Percentiles rank a stretch among this genome's conserved stretches.
Conservation (phyloP, 2,888 invertebrate genomes). For the Augiades crinisus region DNA sequence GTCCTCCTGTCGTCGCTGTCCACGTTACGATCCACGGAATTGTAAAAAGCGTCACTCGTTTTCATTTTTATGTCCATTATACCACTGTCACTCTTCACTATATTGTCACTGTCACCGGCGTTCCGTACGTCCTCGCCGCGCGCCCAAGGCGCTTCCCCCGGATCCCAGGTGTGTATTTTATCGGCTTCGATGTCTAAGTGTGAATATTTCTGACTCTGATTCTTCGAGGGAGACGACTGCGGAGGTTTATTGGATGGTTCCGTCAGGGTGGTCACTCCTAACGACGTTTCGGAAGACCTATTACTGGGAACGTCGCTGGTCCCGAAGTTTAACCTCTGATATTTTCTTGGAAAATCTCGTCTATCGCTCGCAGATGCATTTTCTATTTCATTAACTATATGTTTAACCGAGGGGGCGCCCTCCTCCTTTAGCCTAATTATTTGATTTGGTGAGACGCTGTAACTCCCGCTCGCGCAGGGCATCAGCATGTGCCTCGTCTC, state of each 20-base stretch:
- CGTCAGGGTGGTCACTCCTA: slow-evolving; percentile 29
- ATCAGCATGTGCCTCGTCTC: slow-evolving; percentile 90
- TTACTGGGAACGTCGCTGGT: slow-evolving; percentile 41
- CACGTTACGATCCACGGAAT: slow-evolving; percentile 86
- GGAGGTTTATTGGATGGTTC: slow-evolving; percentile 39
- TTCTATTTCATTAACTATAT: slow-evolving; percentile 88
- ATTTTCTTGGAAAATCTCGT: slow-evolving; percentile 48
- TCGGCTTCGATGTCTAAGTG: slow-evolving; percentile 57
- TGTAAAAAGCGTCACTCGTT: slow-evolving; percentile 85
- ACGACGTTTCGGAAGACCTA: slow-evolving; percentile 41
- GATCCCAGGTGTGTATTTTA: slow-evolving; percentile 85
- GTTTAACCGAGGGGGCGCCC: slow-evolving; percentile 83
- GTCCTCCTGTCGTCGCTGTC: slow-evolving; percentile 72
- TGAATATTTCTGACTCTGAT: slow-evolving; percentile 49
- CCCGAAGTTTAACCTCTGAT: slow-evolving; percentile 53
- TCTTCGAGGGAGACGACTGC: slow-evolving; percentile 53
- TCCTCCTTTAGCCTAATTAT: slow-evolving; percentile 89
- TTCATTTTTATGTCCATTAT: slow-evolving; percentile 69
- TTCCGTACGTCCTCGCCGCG: slow-evolving; percentile 51
- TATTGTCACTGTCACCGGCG: slow-evolving; percentile 61
- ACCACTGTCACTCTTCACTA: slow-evolving; percentile 78
- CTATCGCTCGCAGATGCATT: slow-evolving; percentile 62
- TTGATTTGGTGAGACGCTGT: slow-evolving; percentile 95
- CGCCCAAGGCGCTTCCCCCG: slow-evolving; percentile 75
- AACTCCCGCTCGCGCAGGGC: slow-evolving; percentile 93